Base-by-base conservation (phyloP, 2,797 vertebrate genomes). In the Garrulus glandarius region DNA sequence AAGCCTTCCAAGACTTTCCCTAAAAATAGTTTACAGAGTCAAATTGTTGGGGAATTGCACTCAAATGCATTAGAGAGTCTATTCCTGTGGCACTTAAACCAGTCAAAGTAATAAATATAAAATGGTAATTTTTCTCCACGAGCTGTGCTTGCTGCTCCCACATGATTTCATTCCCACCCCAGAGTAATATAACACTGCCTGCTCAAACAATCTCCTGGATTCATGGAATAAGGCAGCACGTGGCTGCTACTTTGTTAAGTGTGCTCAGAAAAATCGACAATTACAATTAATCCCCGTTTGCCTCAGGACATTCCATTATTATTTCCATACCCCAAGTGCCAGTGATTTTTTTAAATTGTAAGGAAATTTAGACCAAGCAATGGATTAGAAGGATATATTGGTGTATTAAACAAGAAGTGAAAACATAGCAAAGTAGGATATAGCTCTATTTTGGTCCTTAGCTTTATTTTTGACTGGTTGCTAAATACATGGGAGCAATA, bases 101-200 rank as follows among this genome's bases (percentile, higher is more conserved):
- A 95, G 97, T 95, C 96, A 96, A 96, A 96, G 96, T 96, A 96
- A 98, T 98, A 98, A 98, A 97, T 97, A 97, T 92, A 96, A 97
- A 97, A 97, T 95, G 97, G 94, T 95, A 96, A 97, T 97, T 97
- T 97, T 97, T 96, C 95, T 97, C 96, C 85, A 92, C 72, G 95
- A 97, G 96, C 92, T 92, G 92, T 87, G 92, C 92, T 93, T 70
- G 74, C 88, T 61, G 80, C 74, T 97, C 97, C 97, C 97, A 69
- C 85, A 88, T 83, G 96, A 95, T 77, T 96, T 95, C 78, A 34
- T 95, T 95, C 92, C 91, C 71, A 91, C 96, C 87, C 95, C 5
- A 34, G 96, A 97, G 97, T 85, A 94, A 96, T 95, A 83, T 78
- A 96, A 95, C 82, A 92, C 76, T 83, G 96, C 86, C 91, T 93